Evolutionary conservation across 2,113 vertebrate genomes (phyloP), one percentile per base, ranked within the genome.

Genomic region (Coturnix japonica): DNA sequence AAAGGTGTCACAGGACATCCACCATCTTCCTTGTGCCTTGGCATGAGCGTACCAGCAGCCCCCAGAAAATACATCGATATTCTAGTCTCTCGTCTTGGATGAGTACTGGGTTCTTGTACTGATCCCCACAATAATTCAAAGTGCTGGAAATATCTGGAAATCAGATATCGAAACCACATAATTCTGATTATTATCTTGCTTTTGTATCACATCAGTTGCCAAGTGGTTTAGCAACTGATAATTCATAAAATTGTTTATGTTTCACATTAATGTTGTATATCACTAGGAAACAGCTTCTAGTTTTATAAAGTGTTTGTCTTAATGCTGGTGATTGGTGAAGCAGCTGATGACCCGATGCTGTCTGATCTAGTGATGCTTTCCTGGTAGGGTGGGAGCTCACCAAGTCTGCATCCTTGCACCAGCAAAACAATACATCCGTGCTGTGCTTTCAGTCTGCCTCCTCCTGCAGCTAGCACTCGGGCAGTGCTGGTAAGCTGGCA

Each of bases 161-260:
- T 92, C 75, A 91, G 35, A 37, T 20, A 3, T 39, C 67, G 67
- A 85, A 91, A 47, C 65, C 75, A 13, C 72, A 53, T 12, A 2
- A 3, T 85, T 77, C 15, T 14, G 71, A 37, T 94, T 54, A 16
- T 44, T 91, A 20, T 91, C 64, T 83, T 78, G 53, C 79, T 81
- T 87, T 87, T 43, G 0, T 77, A 47, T 64, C 84, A 30, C 63
- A 56, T 69, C 54, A 41, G 67, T 90, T 89, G 72, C 64, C 69
- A 11, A 44, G 39, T 74, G 94, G 69, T 59, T 89, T 85, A 83
- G 75, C 74, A 77, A 71, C 44, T 87, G 89, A 93, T 95, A 89
- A 91, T 75, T 83, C 85, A 53, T 73, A 53, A 70, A 92, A 69
- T 5, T 1, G 85, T 77, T 91, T 63, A 30, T 51, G 57, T 92